Evolutionary conservation across 1,140 invertebrate species (phyloP), one percentile per base, ranked within the genome.

Genomic region (Brachionus rotundiformis): DNA sequence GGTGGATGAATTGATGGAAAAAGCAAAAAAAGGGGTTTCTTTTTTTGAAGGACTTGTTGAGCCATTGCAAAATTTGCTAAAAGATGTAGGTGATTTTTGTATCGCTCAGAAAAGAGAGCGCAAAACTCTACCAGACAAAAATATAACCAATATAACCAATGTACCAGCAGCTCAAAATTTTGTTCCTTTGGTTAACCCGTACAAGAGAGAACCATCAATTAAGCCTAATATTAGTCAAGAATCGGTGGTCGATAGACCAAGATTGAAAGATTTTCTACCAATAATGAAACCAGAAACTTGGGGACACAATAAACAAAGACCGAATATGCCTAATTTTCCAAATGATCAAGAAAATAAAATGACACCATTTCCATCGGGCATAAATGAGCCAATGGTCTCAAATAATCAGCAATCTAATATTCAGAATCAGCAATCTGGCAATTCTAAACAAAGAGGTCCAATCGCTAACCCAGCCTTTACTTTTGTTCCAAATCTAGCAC

Each of bases 181-280:
- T 73, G 36, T 11, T 4, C 68, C 68, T 44, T 19, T 44, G 19
- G 39, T 73, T 25, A 73, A 73, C 44, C 39, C 68, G 4, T 68
- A 68, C n/a, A 68, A n/a, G 10, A 68, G 19, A 68, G 63, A 68
- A 4, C 0, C 16, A 27, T n/a, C 25, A 19, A 23, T 19, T 7
- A 36, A 33, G 16, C 11, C 27, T 5, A 68, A 10, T 2, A 19
- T 68, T 68, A 36, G 19, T 36, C n/a, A 31, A 7, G 63, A 68
- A 29, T n/a, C n/a, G 3, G n/a, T n/a, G 1, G 36, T 84, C 11
- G 86, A 88, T 29, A 89, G 88, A 23, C 88, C 91, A 3, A 96
- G 95, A 86, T 87, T 97, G 36, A 94, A 95, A 85, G 94, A 97
- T 87, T 96, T 93, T 86, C 88, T 96, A 2, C 92, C 93, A 19